Evolutionary conservation across 2,888 invertebrate species (phyloP).

Genomic region (Eremobia ochroleuca): DNA sequence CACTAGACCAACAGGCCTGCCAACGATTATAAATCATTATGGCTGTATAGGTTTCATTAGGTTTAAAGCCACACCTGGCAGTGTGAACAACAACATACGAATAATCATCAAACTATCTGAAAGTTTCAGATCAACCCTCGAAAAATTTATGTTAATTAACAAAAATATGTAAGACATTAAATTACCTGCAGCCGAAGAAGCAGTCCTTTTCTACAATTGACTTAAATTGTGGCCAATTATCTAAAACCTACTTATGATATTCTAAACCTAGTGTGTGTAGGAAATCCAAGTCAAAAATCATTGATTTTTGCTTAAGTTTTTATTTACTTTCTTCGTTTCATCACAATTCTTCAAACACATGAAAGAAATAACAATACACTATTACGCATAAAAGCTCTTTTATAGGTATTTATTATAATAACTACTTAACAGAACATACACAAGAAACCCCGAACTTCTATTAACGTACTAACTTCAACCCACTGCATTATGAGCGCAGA

Average conservation of each 20-base stretch:
- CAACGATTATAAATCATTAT: not conserved
- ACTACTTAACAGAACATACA: slow-evolving; percentile 47
- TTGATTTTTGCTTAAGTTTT: not conserved
- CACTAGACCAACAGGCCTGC: too few species aligned
- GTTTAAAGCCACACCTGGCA: not conserved
- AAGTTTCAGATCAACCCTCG: not conserved
- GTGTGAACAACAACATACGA: not conserved
- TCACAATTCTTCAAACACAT: slow-evolving; percentile 21
- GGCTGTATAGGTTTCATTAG: not conserved
- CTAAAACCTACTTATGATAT: not conserved
- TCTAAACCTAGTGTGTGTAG: not conserved
- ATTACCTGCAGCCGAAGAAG: not conserved
- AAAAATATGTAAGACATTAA: not conserved
- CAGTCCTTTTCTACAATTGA: not conserved
- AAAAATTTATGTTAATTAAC: not conserved
- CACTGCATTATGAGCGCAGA: slow-evolving; percentile 70
- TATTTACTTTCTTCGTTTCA: not conserved
- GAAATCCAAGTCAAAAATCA: not conserved
- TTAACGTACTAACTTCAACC: slow-evolving; percentile 52
- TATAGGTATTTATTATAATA: slow-evolving; percentile 41
- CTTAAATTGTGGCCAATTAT: too few species aligned
- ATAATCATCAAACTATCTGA: not conserved
- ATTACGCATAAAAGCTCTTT: slow-evolving; percentile 20
- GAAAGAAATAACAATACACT: slow-evolving; percentile 16
- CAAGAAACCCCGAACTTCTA: slow-evolving; percentile 49